Evolutionary conservation across 2,888 invertebrate genomes (phyloP).

Genomic region (Chaetogeoica ovagalla): DNA sequence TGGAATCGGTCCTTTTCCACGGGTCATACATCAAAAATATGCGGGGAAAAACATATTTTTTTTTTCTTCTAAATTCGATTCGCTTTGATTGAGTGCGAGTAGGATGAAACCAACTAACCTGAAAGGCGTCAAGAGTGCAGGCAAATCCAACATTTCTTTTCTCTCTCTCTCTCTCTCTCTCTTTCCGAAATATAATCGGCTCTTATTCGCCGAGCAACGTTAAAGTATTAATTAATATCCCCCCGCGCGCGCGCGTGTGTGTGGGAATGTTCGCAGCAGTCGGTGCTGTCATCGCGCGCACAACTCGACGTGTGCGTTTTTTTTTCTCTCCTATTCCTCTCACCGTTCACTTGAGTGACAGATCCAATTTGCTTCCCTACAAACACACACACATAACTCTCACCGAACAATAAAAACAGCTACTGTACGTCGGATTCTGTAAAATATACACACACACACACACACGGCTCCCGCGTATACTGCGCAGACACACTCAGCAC

Average conservation of each 20-base stretch:
- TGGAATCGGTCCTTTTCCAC: too few relatives aligned
- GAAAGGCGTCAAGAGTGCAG: too few relatives aligned
- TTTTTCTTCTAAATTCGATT: too few relatives aligned
- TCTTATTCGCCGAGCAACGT: neutral
- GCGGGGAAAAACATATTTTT: too few relatives aligned
- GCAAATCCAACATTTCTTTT: too few relatives aligned
- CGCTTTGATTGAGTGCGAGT: too few relatives aligned
- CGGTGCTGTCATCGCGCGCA: conserved; percentile 35
- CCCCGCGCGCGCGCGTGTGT: conserved; percentile 7
- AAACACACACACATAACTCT: neutral
- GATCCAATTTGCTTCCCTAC: conserved; percentile 51
- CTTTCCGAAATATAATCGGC: too few relatives aligned
- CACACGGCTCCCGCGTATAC: too few relatives aligned
- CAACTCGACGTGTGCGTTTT: conserved; percentile 1
- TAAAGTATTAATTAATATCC: conserved; percentile 37
- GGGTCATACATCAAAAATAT: too few relatives aligned
- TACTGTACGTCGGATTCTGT: conserved; percentile 18
- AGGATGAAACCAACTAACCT: too few relatives aligned
- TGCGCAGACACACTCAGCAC: too few relatives aligned
- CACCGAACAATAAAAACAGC: conserved; percentile 47
- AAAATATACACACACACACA: conserved; percentile 23
- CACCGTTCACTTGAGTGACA: conserved; percentile 45
- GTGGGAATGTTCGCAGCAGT: conserved; percentile 50
- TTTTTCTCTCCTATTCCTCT: neutral
- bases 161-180: too few relatives aligned